Evolutionary conservation across 2,113 vertebrate genomes (phyloP), one percentile per base, ranked within the genome.

Genomic region (Arothron firmamentum): DNA sequence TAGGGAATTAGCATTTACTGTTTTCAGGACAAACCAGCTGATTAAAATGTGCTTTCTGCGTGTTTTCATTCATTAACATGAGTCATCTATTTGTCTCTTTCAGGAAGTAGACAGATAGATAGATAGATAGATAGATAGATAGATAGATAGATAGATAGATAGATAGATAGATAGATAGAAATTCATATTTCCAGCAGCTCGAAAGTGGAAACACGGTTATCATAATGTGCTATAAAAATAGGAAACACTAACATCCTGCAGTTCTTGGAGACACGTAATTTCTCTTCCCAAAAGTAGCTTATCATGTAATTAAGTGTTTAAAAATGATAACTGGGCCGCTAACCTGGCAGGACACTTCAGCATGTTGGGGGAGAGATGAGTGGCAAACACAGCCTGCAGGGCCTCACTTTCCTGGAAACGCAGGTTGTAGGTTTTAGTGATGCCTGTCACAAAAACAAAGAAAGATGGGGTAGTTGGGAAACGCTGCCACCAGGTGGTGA

Each of bases 371-470:
- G 94, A 96, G 54, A 90, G 76, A 57, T 90, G 90, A 79, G 92
- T 90, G 28, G 91, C 79, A 89, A 97, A 96, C 80, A 94, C 84
- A 43, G 94, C 95, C 90, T 96, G 92, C 62, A 96, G 69, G 2
- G 94, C 90, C 25, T 92, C 91, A 70, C 93, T 93, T 19, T 96
- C 94, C 80, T 96, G 90, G 86, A 92, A 98, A 6, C 51, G 64
- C 59, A 98, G 62, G 74, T 93, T 93, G 45, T 98, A 88, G 25
- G 95, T 97, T 92, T 93, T 98, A 17, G 89, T 93, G 72, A 98
- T 87, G 75, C 95, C 96, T 98, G 46, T 50, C 61, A 73, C 15
- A n/a, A 7, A 47, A 7, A 47, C 12, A 45, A 3, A 45, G 6
- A 47, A 4, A n/a, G n/a, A n/a, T 17, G 45, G 6, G 45, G n/a